phyloP scores from a whole-genome alignment of 2,113 vertebrate genomes.

The Oreocharis arfaki region DNA sequence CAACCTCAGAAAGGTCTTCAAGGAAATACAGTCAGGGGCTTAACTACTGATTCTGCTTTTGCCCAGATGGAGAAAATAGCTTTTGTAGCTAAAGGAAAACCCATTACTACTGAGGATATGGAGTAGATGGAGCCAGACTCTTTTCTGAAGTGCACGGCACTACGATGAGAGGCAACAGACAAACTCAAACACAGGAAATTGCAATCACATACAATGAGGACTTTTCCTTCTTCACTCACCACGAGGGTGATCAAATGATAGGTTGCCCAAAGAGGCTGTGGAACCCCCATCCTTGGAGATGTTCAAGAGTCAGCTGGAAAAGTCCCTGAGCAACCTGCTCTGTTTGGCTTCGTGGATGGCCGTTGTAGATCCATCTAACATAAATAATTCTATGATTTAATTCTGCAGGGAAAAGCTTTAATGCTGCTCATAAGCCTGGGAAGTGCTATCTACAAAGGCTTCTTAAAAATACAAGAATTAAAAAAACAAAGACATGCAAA shows the following conservation, averaged over 20 bases:
- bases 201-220: background rate
- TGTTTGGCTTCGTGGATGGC: background rate
- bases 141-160: background rate
- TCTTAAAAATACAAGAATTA: background rate
- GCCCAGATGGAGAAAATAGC: background rate
- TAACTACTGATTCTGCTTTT: background rate
- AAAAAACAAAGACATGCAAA: background rate
- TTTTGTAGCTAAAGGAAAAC: slow-evolving; percentile 11
- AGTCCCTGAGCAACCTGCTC: background rate
- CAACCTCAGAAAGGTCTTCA: background rate
- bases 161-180: background rate
- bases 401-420: background rate
- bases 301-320: background rate
- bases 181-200: background rate
- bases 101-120: background rate
- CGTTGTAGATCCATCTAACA: background rate
- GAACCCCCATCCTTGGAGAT: background rate
- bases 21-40: background rate
- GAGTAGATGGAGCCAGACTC: background rate
- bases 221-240: background rate
- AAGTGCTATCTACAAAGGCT: background rate
- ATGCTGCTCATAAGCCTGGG: background rate
- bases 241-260: background rate
- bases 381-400: background rate
- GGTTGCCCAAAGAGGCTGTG: background rate